These are phyloP conservation scores for Plectropomus leopardus DNA, from an alignment of 2,113 vertebrate genomes.

Conservation along the genomic window DNA sequence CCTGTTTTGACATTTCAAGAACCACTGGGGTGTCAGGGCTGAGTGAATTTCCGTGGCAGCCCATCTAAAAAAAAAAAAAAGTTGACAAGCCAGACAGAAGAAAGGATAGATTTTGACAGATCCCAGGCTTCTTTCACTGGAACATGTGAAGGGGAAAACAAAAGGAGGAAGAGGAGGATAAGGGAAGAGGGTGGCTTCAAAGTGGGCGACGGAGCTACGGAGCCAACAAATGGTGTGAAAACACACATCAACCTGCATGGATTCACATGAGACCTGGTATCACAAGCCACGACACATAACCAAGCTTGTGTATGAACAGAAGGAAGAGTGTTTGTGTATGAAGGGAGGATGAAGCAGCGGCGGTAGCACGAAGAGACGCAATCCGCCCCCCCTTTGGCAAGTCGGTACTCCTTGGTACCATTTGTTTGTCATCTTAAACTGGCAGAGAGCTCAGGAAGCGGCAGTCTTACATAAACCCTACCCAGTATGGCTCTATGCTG, in stretches of 20 bases:
- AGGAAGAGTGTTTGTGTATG: conserved; percentile 42
- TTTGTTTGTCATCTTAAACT: conserved; percentile 82
- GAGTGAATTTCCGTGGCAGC: conserved; percentile 69
- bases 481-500: conserved; percentile 72
- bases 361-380: conserved; percentile 55
- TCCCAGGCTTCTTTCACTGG: conserved; percentile 66
- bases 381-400: conserved; percentile 23
- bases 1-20: conserved; percentile 68
- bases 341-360: conserved; percentile 25
- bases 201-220: conserved; percentile 37
- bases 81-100: conserved; percentile 72
- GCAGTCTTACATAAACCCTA: conserved; percentile 75
- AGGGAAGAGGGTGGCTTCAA: conserved; percentile 55
- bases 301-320: conserved; percentile 44
- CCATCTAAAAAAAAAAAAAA: conserved; percentile 49
- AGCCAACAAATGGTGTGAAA: conserved; percentile 62
- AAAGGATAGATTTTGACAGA: conserved; percentile 73
- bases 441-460: conserved; percentile 71
- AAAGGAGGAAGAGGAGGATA: conserved; percentile 53
- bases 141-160: conserved; percentile 72
- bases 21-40: conserved; percentile 63
- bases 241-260: conserved; percentile 60
- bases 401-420: conserved; percentile 57
- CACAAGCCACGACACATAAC: conserved; percentile 60
- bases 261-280: conserved; percentile 67